Base-by-base conservation (phyloP, 1,140 invertebrate genomes). In the Dufourea novaeangliae region DNA sequence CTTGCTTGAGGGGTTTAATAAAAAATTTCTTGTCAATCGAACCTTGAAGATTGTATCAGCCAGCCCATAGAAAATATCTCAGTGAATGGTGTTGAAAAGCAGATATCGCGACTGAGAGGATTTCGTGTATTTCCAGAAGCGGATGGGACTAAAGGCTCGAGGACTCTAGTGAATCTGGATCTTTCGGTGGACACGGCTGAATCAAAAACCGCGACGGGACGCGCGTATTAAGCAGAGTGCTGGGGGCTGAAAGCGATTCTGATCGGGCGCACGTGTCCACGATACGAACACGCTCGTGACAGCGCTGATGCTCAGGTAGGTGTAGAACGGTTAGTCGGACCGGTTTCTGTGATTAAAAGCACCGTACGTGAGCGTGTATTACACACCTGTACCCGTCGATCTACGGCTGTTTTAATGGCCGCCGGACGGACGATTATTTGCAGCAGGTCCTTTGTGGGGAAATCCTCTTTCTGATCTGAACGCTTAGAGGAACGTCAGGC, bases 221-320 rank as follows among this genome's bases (percentile, higher is more conserved):
- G 41, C 39, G 56, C 25, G 63, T 59, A 37, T 46, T 46, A 68
- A 50, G 25, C n/a, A 20, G 27, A 34, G 39, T 34, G 39, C 29
- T 29, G 63, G 57, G 44, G 11, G 54, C 12, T 34, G 44, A 59
- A 17, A 76, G 17, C 10, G 25, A 76, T 69, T 54, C 17, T 54
- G 52, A 68, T 67, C 73, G 41, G 50, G 59, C 44, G 73, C 73
- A 69, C 73, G 66, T 76, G 64, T 76, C 20, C 34, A 61, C 54
- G 54, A 46, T 32, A 56, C 44, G 64, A 59, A 14, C 29, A 69
- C 63, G 50, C 37, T 12, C 41, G 50, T n/a, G n/a, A 69, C 39
- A 50, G 64, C 54, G 34, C 20, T n/a, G 27, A 68, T 75, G 73
- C 64, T 34, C 64, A 75, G 73, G 64, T 75, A 59, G 22, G 64